Conservation (phyloP, 2,113 vertebrate genomes). For the Megaptera novaeangliae region DNA sequence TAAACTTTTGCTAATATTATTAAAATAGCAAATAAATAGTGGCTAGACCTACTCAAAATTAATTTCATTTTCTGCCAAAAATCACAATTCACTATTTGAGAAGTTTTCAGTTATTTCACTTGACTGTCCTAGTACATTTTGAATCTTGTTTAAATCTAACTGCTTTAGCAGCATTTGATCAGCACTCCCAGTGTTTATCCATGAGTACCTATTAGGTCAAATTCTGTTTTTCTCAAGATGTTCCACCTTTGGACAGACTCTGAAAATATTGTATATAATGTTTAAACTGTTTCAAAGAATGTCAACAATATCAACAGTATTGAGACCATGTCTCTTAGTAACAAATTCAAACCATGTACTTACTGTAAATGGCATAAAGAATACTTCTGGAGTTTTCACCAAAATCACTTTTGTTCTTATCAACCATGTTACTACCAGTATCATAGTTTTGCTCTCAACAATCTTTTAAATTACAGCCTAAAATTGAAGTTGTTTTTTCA, state of each 20-base stretch:
- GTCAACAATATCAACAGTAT: not conserved
- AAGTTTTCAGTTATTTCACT: not conserved
- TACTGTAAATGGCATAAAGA: not conserved
- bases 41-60: not conserved
- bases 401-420: not conserved
- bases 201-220: not conserved
- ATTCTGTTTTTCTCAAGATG: not conserved
- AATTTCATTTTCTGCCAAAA: not conserved
- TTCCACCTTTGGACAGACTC: not conserved
- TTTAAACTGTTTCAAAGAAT: not conserved
- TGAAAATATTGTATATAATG: not conserved
- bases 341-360: not conserved
- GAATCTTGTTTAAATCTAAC: slow-evolving; percentile 13
- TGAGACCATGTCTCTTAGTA: not conserved
- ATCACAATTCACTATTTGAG: not conserved
- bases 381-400: not conserved
- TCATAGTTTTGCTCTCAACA: not conserved
- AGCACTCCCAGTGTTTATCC: not conserved
- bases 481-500: not conserved
- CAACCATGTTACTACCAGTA: not conserved
- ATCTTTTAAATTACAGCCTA: not conserved
- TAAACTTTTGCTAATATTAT: slow-evolving; percentile 18
- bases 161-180: not conserved
- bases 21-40: not conserved
- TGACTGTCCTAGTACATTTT: not conserved